Evolutionary conservation across 2,113 vertebrate species (phyloP).

Genomic region (Pycnonotus jocosus): DNA sequence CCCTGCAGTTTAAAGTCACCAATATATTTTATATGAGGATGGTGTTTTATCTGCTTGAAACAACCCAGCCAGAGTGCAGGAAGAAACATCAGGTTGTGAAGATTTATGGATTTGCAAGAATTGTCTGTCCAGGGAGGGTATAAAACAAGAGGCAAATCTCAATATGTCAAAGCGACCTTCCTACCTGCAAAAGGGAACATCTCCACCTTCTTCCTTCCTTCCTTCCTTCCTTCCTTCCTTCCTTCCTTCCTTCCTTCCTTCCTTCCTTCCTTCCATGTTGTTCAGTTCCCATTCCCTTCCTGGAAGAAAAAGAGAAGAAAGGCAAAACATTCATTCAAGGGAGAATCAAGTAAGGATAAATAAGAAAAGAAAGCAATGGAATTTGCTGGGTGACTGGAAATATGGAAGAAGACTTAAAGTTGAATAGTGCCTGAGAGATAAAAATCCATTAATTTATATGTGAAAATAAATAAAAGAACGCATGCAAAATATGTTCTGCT

Average conservation of each 20-base stretch:
- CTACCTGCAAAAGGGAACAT: background rate
- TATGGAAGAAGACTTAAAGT: background rate
- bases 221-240: too few species aligned
- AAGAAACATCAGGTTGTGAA: background rate
- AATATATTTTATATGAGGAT: background rate
- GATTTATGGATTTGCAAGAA: background rate
- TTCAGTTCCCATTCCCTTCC: background rate
- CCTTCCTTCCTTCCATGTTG: background rate
- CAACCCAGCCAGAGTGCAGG: background rate
- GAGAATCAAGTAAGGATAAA: background rate
- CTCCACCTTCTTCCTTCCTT: background rate
- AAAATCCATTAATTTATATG: background rate
- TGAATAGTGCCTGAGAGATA: background rate
- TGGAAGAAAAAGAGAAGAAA: background rate
- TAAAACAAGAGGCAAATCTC: background rate
- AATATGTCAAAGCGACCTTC: background rate
- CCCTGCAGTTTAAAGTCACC: background rate
- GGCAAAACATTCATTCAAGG: background rate
- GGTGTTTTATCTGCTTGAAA: background rate
- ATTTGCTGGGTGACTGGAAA: background rate
- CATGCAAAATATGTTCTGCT: background rate
- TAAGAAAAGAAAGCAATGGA: background rate
- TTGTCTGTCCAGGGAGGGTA: background rate
- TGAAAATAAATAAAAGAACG: background rate
- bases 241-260: too few species aligned